Percentiles rank a stretch among this genome's conserved stretches.
Evolutionary conservation across 1,140 invertebrate genomes (phyloP).

Genomic region (Fragariocoptes setiger): DNA sequence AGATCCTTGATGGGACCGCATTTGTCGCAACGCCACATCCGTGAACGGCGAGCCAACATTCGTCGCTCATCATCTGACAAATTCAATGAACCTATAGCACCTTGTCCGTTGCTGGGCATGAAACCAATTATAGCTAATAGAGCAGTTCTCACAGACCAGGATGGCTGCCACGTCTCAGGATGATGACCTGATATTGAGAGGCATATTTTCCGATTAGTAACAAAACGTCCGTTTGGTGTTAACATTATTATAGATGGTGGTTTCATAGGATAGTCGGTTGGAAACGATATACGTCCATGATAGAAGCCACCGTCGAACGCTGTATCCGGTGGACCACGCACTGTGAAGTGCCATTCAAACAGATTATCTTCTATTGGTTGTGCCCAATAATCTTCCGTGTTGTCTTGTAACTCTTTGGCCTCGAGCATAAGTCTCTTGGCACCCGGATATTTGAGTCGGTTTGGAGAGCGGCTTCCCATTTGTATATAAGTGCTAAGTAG

Average conservation of each 20-base stretch:
- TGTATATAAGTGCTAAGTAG: not conserved
- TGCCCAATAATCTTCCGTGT: conserved; percentile 65
- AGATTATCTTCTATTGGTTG: conserved; percentile 73
- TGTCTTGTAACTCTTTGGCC: conserved; percentile 42
- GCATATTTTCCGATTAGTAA: conserved; percentile 77
- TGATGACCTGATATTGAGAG: conserved; percentile 86
- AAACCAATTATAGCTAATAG: conserved; percentile 68
- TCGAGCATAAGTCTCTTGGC: conserved; percentile 78
- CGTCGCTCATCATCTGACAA: conserved; percentile 50
- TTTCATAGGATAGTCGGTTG: conserved; percentile 83
- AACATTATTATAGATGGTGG: conserved; percentile 76
- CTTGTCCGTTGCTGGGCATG: conserved; percentile 57
- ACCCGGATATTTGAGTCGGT: conserved; percentile 22
- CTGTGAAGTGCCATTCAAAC: conserved; percentile 94
- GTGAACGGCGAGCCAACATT: conserved; percentile 37
- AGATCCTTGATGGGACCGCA: conserved; percentile 20
- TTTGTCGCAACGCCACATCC: conserved; percentile 23
- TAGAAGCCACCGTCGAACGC: conserved; percentile 68
- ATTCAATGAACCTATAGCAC: conserved; percentile 62
- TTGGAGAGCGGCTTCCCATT: not conserved
- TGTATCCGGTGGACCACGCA: conserved; percentile 47
- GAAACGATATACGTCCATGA: conserved; percentile 59
- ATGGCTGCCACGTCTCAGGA: conserved; percentile 84
- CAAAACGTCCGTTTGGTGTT: conserved; percentile 83
- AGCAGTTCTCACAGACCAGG: conserved; percentile 74